phyloP scores from a whole-genome alignment of 2,797 vertebrate species.

The Melanotaenia trifasciata region DNA sequence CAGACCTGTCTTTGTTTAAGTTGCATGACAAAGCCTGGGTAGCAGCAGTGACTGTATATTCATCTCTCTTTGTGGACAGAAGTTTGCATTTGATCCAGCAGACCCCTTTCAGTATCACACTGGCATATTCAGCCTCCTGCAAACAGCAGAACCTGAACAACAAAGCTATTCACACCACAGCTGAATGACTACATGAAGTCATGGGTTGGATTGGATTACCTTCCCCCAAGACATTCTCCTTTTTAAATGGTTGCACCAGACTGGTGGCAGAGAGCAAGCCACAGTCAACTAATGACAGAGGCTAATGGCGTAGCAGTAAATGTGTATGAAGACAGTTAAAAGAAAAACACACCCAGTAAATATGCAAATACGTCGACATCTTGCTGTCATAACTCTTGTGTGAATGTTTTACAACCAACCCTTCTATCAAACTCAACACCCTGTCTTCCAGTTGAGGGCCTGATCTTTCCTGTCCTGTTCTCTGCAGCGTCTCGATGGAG shows the following conservation, averaged over 20 bases:
- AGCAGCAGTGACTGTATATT: conserved; percentile 18
- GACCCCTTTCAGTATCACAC: conserved; percentile 58
- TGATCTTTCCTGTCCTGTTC: conserved; percentile 62
- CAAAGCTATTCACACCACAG: conserved; percentile 66
- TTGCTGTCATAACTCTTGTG: background rate
- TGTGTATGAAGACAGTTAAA: background rate
- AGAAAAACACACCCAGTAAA: background rate
- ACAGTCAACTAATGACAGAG: conserved; percentile 7
- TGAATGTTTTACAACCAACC: conserved; percentile 3
- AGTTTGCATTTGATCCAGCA: conserved; percentile 49
- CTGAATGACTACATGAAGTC: conserved; percentile 66
- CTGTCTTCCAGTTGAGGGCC: background rate
- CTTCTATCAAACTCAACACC: background rate
- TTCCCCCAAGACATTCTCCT: conserved; percentile 43
- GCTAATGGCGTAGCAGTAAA: background rate
- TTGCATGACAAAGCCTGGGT: conserved; percentile 32
- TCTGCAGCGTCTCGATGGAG: conserved; percentile 91
- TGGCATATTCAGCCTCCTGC: conserved; percentile 43
- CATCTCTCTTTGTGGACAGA: conserved; percentile 30
- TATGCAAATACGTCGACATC: background rate
- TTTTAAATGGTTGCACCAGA: conserved; percentile 50
- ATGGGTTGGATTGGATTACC: conserved; percentile 69
- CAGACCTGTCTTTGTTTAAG: conserved; percentile 14
- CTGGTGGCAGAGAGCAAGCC: conserved; percentile 14
- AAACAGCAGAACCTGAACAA: conserved; percentile 59